Base-by-base conservation (phyloP, 1,140 invertebrate species). In the Globodera rostochiensis region DNA sequence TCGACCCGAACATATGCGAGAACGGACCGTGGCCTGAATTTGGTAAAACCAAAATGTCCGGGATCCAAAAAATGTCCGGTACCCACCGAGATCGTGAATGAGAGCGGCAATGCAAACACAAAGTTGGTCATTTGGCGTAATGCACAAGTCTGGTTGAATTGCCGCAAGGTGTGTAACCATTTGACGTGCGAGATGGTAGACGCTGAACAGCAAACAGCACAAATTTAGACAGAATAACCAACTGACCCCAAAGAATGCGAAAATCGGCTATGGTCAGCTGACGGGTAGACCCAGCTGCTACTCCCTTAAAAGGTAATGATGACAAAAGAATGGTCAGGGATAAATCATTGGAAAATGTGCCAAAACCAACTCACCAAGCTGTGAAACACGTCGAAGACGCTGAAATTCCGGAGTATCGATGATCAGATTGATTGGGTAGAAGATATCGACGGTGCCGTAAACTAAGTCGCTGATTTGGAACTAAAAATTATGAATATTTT, bases 351-450 rank as follows among this genome's bases (percentile, higher is more conserved):
- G 36, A 36, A 36, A 36, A 36, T 36, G 36, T 36, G 36, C 36
- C 36, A 36, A 15, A 7, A 15, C 53, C 6, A 7, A 53, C 53
- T 15, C 57, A 64, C 92, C 93, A 21, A 93, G 87, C 85, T 93
- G 93, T 80, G 92, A 92, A 13, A 93, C 83, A 83, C 90, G 88
- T 57, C 93, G 87, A 11, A 93, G 87, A 70, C 93, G 85, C 87
- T 93, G 93, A 86, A 93, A 93, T 60, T 93, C 90, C 21, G 90
- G 91, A 0, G 93, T 93, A 85, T 93, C 92, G 8, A 93, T 92
- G 13, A 93, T 91, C 21, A 85, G 86, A 47, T 85, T 49, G 8
- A 83, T 53, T n/a, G 82, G 82, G 45, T 79, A 46, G 71, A 50
- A 80, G 13, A 80, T 11, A 45, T 49, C 36, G 49, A 75, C 64